Evolutionary conservation across 2,797 vertebrate species (phyloP).

Genomic region (Bradypus variegatus): DNA sequence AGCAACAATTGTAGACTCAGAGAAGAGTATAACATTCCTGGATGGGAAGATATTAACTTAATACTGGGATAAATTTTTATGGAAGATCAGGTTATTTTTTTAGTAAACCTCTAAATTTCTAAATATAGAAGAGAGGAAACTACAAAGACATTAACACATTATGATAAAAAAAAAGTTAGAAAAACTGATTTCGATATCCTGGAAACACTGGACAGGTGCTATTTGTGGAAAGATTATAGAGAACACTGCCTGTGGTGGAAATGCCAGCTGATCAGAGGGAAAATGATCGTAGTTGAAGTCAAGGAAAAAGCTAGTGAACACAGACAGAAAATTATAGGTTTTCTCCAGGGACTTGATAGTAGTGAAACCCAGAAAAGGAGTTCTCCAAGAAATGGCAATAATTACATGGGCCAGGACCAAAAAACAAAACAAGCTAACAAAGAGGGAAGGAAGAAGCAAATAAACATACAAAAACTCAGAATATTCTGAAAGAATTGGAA

Average conservation of each 20-base stretch:
- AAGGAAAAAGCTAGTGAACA: neutral
- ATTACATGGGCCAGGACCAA: neutral
- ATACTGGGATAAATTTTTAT: neutral
- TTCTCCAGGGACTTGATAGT: neutral
- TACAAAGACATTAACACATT: neutral
- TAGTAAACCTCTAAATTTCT: neutral
- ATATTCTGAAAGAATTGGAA: neutral
- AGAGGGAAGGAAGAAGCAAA: neutral
- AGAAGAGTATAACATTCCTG: neutral
- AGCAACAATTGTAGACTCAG: neutral
- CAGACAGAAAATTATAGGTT: neutral
- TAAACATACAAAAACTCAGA: neutral
- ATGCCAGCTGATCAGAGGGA: neutral
- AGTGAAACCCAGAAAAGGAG: neutral
- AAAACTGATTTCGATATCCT: neutral
- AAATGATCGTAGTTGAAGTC: neutral
- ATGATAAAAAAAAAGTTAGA: neutral
- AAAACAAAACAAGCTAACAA: neutral
- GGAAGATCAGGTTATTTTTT: neutral
- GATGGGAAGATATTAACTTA: neutral
- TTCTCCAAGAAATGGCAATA: neutral
- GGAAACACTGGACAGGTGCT: neutral
- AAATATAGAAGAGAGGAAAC: neutral
- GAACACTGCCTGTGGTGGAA: neutral
- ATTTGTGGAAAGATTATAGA: neutral